phyloP scores from a whole-genome alignment of 2,113 vertebrate genomes.

The Murina feae region DNA sequence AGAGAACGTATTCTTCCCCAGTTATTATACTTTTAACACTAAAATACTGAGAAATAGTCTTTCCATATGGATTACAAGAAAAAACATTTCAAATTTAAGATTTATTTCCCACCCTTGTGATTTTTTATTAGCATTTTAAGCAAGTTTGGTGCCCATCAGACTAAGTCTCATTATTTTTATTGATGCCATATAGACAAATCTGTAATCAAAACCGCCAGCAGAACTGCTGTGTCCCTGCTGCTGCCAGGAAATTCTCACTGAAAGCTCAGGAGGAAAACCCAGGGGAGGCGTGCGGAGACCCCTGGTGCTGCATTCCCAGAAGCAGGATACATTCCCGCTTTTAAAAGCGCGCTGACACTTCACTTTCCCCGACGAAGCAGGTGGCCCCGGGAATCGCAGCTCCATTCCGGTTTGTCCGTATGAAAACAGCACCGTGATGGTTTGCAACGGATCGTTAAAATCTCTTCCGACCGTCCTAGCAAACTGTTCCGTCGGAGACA shows the following conservation, averaged over 20 bases:
- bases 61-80: conserved; percentile 64
- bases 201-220: conserved; percentile 52
- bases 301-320: conserved; percentile 39
- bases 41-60: conserved; percentile 54
- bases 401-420: neutral
- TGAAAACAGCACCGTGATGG: neutral
- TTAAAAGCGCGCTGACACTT: conserved; percentile 55
- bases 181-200: conserved; percentile 52
- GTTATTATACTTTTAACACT: conserved; percentile 54
- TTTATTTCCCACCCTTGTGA: conserved; percentile 38
- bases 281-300: conserved; percentile 58
- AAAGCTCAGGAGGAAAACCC: conserved; percentile 52
- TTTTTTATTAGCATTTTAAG: conserved; percentile 68
- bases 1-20: conserved; percentile 57
- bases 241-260: conserved; percentile 61
- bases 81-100: conserved; percentile 58
- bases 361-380: conserved; percentile 36
- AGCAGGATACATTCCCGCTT: conserved; percentile 35
- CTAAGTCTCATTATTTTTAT: conserved; percentile 44
- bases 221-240: conserved; percentile 23
- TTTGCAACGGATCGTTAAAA: neutral
- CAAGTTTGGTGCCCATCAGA: conserved; percentile 52
- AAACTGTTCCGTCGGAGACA: neutral
- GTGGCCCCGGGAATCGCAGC: conserved; percentile 9
- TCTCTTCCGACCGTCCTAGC: neutral